These are phyloP conservation scores for Halictus quadricinctus DNA, from an alignment of 2,888 invertebrate species.

Conservation along the genomic window DNA sequence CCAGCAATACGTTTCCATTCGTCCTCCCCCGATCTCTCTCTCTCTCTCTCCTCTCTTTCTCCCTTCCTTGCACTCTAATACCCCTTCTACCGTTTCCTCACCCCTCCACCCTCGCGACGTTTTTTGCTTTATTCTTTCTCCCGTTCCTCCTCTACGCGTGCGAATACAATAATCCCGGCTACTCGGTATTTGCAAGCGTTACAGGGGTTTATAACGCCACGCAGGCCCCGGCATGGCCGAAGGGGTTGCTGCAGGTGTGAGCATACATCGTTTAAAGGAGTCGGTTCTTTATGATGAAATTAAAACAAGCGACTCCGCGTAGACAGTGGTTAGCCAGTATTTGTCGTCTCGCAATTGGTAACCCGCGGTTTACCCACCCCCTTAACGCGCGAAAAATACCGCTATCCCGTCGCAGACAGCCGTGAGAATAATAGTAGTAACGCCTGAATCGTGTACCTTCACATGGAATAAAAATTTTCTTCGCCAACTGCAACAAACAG, in stretches of 20 bases:
- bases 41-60: background rate
- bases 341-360: conserved; percentile 55
- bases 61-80: background rate
- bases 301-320: conserved; percentile 70
- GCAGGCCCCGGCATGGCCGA: conserved; percentile 9
- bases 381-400: conserved; percentile 8
- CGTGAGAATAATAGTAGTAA: background rate
- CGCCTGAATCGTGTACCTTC: background rate
- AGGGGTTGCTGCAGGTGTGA: conserved; percentile 65
- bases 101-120: background rate
- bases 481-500: background rate
- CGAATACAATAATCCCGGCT: conserved; percentile 71
- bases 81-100: background rate
- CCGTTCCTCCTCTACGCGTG: conserved; percentile 20
- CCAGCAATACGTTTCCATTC: conserved; percentile 72
- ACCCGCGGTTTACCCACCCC: conserved; percentile 9
- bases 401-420: background rate
- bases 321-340: conserved; percentile 60
- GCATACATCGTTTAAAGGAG: conserved; percentile 74
- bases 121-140: conserved; percentile 22
- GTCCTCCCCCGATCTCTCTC: conserved; percentile 36
- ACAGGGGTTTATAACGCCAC: conserved; percentile 44
- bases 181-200: conserved; percentile 64
- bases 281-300: conserved; percentile 72
- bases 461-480: background rate